Percentiles rank a stretch among this genome's conserved stretches.
Evolutionary conservation across 35 echinoderm and acorn worm genomes (phyloP).

Genomic region (Chiridota heheva): DNA sequence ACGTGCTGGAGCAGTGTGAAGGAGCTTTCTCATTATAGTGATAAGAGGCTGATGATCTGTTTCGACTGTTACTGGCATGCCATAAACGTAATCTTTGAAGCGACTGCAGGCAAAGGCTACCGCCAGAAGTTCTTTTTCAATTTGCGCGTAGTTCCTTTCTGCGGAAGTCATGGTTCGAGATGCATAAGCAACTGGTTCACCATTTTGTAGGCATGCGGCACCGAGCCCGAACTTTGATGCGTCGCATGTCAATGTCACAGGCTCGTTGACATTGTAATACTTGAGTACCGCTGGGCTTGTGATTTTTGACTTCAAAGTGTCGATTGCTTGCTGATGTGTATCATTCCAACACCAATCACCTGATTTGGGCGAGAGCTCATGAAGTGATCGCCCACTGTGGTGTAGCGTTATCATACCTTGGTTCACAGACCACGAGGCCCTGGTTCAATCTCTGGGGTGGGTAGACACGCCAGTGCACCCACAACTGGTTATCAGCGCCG

Average conservation of each 20-base stretch:
- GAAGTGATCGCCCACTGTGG: too few relatives aligned
- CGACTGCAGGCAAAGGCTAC: conserved; percentile 48
- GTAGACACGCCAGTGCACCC: too few relatives aligned
- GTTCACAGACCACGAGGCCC: too few relatives aligned
- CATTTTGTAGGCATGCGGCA: conserved; percentile 49
- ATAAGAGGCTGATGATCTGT: conserved; percentile 40
- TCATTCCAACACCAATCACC: conserved; percentile 38
- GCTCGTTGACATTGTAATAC: conserved; percentile 47
- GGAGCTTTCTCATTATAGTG: conserved; percentile 21
- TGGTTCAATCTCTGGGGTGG: too few relatives aligned
- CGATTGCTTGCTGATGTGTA: conserved; percentile 32
- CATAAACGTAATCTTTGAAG: conserved; percentile 31
- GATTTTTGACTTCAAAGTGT: conserved; percentile 29
- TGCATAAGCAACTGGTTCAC: conserved; percentile 54
- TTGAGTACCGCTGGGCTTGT: conserved; percentile 38
- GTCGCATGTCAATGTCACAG: conserved; percentile 66
- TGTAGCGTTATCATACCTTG: too few relatives aligned
- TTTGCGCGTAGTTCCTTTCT: conserved; percentile 51
- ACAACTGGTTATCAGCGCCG: too few relatives aligned
- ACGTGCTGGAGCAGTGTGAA: conserved; percentile 30
- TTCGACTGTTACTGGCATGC: conserved; percentile 23
- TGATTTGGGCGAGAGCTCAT: conserved; percentile 46
- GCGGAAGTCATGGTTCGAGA: too few relatives aligned
- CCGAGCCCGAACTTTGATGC: conserved; percentile 54
- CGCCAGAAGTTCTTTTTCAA: conserved; percentile 69